phyloP scores from a whole-genome alignment of 2,113 vertebrate species.

The Aldabrachelys gigantea region DNA sequence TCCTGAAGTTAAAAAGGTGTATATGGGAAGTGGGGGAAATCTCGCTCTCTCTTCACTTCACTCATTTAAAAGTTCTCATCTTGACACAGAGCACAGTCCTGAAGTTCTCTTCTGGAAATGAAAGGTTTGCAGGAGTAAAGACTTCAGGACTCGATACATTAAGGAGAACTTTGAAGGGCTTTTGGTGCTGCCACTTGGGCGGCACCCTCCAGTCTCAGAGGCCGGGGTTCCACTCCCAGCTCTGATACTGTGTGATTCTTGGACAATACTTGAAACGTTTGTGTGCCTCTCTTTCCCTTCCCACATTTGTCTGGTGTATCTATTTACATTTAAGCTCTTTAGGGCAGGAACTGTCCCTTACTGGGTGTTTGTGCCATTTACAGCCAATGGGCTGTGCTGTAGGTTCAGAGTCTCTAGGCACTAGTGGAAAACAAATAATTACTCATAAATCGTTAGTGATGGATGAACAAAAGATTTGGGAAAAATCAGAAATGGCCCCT shows the following conservation, averaged over 20 bases:
- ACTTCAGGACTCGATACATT: not conserved
- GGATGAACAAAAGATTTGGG: not conserved
- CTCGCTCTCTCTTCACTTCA: not conserved
- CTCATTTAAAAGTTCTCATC: not conserved
- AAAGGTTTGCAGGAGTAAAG: not conserved
- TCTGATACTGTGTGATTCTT: not conserved
- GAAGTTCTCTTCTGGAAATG: not conserved
- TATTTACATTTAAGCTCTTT: not conserved
- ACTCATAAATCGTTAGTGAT: not conserved
- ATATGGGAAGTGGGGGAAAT: not conserved
- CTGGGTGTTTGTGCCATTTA: not conserved
- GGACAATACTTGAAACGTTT: not conserved
- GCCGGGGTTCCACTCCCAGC: not conserved
- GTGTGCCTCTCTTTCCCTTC: not conserved
- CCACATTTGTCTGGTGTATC: not conserved
- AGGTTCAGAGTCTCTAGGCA: not conserved
- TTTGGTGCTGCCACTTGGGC: not conserved
- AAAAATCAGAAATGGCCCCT: not conserved
- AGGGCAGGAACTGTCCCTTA: not conserved
- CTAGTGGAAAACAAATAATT: not conserved
- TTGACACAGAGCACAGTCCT: not conserved
- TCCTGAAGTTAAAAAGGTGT: not conserved
- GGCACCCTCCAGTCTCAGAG: not conserved
- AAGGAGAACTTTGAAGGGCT: not conserved
- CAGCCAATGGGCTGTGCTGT: not conserved